phyloP scores from a whole-genome alignment of 2,113 vertebrate species.

The Antechinus stuartii region DNA sequence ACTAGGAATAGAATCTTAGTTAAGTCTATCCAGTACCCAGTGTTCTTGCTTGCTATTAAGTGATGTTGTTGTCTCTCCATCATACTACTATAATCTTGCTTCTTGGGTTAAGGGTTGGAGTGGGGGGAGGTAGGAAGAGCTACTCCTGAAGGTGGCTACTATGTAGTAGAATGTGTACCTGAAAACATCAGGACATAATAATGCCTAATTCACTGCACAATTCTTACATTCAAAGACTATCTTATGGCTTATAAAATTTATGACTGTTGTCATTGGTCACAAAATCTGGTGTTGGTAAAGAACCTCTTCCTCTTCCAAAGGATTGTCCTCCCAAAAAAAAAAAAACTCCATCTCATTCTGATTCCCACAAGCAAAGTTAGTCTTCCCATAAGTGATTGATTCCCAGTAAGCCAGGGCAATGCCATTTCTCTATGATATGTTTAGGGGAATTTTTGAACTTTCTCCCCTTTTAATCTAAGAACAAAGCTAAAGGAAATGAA shows the following conservation, averaged over 20 bases:
- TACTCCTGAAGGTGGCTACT: neutral
- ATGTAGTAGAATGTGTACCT: neutral
- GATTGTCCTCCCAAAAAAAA: constrained; percentile 25
- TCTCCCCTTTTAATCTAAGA: constrained; percentile 28
- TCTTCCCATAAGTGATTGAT: neutral
- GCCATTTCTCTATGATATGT: neutral
- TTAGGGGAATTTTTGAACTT: neutral
- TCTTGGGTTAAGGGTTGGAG: too few species aligned
- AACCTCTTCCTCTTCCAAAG: constrained; percentile 1
- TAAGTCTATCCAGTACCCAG: neutral
- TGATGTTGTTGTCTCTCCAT: neutral
- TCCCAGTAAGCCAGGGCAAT: constrained; percentile 23
- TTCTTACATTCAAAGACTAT: constrained; percentile 31
- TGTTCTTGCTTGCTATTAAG: neutral
- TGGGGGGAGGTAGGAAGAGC: neutral
- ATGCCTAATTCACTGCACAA: neutral
- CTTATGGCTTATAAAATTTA: constrained; percentile 15
- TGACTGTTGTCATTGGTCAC: neutral
- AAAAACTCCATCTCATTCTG: neutral
- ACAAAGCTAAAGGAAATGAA: constrained; percentile 2
- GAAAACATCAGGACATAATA: neutral
- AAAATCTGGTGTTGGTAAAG: constrained; percentile 8
- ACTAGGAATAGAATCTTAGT: neutral
- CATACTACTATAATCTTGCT: neutral
- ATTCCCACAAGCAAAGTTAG: neutral